Percentiles rank a stretch among this genome's conserved stretches.
These are phyloP conservation scores for Calliopum simillimum DNA, from an alignment of 2,888 invertebrate genomes.

Conservation along the genomic window DNA sequence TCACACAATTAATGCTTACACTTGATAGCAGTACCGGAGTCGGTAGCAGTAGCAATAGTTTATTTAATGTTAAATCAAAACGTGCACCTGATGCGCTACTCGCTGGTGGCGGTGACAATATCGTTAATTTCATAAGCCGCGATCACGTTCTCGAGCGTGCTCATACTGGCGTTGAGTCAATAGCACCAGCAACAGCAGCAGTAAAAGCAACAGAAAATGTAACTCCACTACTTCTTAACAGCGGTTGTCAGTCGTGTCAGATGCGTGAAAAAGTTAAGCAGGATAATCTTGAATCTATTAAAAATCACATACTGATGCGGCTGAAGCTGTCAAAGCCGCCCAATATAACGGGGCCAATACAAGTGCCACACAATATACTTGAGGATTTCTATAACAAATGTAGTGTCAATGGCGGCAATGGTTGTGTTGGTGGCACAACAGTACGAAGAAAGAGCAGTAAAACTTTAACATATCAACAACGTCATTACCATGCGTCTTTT, in stretches of 20 bases:
- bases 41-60: background rate
- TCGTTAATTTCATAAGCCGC: conserved; percentile 51
- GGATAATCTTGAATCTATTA: conserved; percentile 74
- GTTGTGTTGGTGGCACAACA: too few relatives aligned
- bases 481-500: too few relatives aligned
- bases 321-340: conserved; percentile 74
- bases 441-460: too few relatives aligned
- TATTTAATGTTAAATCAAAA: too few relatives aligned
- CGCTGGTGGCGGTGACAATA: conserved; percentile 44
- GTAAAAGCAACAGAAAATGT: background rate
- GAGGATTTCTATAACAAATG: conserved; percentile 65
- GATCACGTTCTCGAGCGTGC: conserved; percentile 51
- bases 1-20: conserved; percentile 1
- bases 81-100: background rate
- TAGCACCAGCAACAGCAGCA: background rate
- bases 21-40: background rate
- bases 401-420: too few relatives aligned
- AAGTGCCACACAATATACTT: conserved; percentile 72
- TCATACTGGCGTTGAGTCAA: conserved; percentile 16
- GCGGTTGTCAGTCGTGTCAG: conserved; percentile 70
- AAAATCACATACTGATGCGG: conserved; percentile 74
- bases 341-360: conserved; percentile 73
- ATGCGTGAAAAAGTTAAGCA: conserved; percentile 72
- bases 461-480: too few relatives aligned
- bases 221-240: background rate